Percentiles rank a stretch among this genome's conserved stretches.
Conservation (phyloP, 2,888 invertebrate species). For the Deilephila elpenor region DNA sequence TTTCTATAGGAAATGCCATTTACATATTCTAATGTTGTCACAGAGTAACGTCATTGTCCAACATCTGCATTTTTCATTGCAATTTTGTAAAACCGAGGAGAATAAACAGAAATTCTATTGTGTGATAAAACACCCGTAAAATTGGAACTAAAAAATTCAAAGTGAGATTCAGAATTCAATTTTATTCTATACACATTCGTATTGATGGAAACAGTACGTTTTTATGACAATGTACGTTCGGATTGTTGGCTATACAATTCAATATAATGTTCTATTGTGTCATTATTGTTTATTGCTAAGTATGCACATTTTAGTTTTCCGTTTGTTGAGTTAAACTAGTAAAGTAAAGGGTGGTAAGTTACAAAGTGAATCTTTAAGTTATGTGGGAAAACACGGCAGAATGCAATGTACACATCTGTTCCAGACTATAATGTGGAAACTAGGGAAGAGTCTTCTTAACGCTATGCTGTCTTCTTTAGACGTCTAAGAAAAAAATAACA, state of each 20-base stretch:
- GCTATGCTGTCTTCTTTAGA: too few species aligned
- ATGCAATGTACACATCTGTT: too few species aligned
- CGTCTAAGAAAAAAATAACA: too few species aligned
- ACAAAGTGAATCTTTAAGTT: too few species aligned
- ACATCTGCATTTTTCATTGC: conserved; percentile 19
- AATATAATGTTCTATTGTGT: too few species aligned
- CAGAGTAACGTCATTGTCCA: not conserved
- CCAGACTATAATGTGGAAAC: too few species aligned
- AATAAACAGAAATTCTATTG: conserved; percentile 21
- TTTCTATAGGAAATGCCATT: not conserved
- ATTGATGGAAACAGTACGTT: not conserved
- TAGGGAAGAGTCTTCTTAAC: too few species aligned
- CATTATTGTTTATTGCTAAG: too few species aligned
- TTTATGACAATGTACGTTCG: not conserved
- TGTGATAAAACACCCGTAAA: conserved; percentile 19
- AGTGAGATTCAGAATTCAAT: conserved; percentile 22
- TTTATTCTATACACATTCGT: conserved; percentile 21
- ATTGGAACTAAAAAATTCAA: conserved; percentile 23
- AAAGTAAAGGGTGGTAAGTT: too few species aligned
- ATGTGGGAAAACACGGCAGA: too few species aligned
- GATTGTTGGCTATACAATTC: not conserved
- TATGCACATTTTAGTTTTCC: too few species aligned
- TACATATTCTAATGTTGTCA: not conserved
- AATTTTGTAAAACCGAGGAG: conserved; percentile 14
- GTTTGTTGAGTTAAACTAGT: too few species aligned